Percentiles rank a stretch among this genome's conserved stretches.
Conservation (phyloP, 1,140 invertebrate species). For the Eriocheir sinensis region DNA sequence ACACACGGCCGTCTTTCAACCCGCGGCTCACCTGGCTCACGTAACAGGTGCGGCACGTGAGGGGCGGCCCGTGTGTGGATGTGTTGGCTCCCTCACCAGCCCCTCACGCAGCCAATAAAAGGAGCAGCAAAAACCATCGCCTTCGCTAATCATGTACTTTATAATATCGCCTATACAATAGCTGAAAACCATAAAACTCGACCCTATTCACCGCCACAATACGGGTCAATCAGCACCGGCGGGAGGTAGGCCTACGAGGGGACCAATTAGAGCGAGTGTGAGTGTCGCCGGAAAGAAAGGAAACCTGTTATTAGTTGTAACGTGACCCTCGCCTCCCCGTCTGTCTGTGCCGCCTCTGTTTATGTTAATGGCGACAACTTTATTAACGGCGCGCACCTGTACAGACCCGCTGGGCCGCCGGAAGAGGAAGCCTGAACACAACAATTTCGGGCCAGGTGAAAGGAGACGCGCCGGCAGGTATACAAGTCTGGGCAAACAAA, state of each 20-base stretch:
- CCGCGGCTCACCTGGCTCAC: not conserved
- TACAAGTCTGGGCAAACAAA: too few relatives aligned
- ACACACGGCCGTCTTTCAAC: not conserved
- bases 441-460: not conserved
- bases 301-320: conserved; percentile 6
- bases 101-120: not conserved
- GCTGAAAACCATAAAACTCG: not conserved
- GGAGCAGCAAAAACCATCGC: conserved; percentile 5
- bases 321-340: not conserved
- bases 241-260: not conserved
- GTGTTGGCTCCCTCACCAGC: not conserved
- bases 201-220: not conserved
- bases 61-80: too few relatives aligned
- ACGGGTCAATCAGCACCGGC: not conserved
- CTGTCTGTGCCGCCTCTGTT: not conserved
- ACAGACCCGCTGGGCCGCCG: not conserved
- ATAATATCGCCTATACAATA: not conserved
- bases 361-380: conserved; percentile 16
- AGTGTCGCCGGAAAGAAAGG: not conserved
- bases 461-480: not conserved
- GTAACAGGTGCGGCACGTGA: not conserved
- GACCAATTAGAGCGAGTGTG: conserved; percentile 20
- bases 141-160: not conserved
- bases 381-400: conserved; percentile 1
- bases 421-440: not conserved